Evolutionary conservation across 2,888 invertebrate genomes (phyloP).

Genomic region (Heteromyza rotundicornis): DNA sequence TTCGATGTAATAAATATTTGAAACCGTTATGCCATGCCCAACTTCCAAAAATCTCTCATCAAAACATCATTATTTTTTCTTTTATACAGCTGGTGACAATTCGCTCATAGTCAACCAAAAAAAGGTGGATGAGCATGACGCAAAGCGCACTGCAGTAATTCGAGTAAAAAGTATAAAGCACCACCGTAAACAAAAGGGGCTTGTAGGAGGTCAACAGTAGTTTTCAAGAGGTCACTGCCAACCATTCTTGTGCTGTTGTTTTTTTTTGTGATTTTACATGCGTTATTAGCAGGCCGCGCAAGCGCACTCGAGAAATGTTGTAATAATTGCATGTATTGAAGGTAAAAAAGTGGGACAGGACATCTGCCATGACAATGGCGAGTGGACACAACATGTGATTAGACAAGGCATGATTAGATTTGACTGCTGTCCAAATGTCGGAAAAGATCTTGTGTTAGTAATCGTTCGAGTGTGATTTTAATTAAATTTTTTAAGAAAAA

Average conservation of each 20-base stretch:
- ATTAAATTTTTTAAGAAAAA: neutral
- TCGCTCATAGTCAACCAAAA: neutral
- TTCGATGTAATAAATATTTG: too few relatives aligned
- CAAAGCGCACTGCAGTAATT: too few relatives aligned
- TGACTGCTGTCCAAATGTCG: too few relatives aligned
- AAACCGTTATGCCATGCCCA: too few relatives aligned
- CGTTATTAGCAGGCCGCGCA: neutral
- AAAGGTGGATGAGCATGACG: neutral
- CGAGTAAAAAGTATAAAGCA: neutral
- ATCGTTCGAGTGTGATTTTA: neutral
- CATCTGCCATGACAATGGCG: too few relatives aligned
- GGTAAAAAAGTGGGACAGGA: neutral
- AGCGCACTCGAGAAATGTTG: neutral
- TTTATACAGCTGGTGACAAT: neutral
- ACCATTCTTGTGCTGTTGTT: too few relatives aligned
- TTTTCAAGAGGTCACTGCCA: constrained; percentile 39
- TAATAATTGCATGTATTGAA: too few relatives aligned
- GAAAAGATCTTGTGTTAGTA: neutral
- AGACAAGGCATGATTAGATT: neutral
- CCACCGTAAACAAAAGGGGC: neutral
- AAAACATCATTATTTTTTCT: neutral
- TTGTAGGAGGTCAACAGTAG: constrained; percentile 42
- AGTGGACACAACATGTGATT: neutral
- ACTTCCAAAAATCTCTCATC: neutral
- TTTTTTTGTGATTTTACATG: constrained; percentile 2